A percentile compares a stretch with the other conserved stretches of the same genome.
Conservation (phyloP, 2,797 vertebrate genomes). For the Urocyon cinereoargenteus region DNA sequence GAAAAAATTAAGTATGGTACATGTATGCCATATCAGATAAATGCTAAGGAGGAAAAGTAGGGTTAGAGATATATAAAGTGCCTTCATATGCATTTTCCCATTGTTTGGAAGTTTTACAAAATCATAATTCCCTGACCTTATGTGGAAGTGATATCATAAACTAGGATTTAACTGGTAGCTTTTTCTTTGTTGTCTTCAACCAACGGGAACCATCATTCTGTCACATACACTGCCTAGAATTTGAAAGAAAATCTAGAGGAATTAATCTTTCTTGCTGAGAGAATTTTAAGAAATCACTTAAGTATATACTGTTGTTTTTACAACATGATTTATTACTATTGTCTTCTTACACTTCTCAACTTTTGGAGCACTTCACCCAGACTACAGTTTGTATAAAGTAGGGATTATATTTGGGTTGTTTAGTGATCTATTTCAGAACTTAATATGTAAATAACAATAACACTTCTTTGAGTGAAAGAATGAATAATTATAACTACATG, state of each 20-base stretch:
- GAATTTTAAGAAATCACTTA: conserved; percentile 1
- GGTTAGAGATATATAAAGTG: background rate
- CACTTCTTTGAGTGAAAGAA: background rate
- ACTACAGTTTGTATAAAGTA: background rate
- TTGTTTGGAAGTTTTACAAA: background rate
- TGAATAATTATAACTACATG: conserved; percentile 7
- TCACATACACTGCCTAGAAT: background rate
- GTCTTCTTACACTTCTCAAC: background rate
- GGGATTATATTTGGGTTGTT: background rate
- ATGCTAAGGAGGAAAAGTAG: background rate
- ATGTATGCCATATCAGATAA: background rate
- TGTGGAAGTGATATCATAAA: background rate
- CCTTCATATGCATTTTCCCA: background rate
- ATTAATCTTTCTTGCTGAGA: background rate
- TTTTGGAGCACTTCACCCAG: background rate
- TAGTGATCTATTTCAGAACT: conserved; percentile 16
- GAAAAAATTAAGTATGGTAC: background rate
- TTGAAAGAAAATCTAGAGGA: conserved; percentile 44
- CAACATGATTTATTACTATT: background rate
- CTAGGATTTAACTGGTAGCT: background rate
- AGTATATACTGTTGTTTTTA: conserved; percentile 26
- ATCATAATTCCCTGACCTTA: background rate
- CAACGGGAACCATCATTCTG: background rate
- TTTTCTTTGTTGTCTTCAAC: conserved; percentile 23
- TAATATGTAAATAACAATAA: background rate